Percentiles rank a stretch among this genome's conserved stretches.
Evolutionary conservation across 2,888 invertebrate species (phyloP).

Genomic region (Scaptomyza flava): DNA sequence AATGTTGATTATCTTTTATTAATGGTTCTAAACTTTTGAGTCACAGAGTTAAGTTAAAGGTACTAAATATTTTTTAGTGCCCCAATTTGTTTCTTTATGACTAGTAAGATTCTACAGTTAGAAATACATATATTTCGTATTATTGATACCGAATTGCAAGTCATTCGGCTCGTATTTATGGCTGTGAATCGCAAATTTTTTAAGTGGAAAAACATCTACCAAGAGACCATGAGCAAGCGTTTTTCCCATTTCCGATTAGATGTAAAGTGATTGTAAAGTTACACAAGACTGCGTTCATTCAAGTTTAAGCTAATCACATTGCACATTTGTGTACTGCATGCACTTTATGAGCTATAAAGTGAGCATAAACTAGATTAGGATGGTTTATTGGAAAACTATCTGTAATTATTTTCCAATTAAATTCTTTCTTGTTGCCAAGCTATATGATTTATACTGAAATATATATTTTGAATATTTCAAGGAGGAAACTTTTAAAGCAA

Average conservation of each 20-base stretch:
- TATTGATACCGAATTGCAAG: constrained; percentile 32
- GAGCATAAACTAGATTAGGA: neutral
- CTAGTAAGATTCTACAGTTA: neutral
- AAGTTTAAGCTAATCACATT: neutral
- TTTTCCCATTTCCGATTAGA: constrained; percentile 32
- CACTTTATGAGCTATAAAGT: neutral
- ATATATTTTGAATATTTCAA: no score
- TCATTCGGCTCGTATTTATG: constrained; percentile 38
- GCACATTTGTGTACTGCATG: neutral
- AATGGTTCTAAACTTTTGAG: neutral
- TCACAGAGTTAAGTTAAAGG: neutral
- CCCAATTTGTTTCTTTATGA: constrained; percentile 23
- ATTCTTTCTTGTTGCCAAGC: no score
- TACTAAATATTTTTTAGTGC: constrained; percentile 3
- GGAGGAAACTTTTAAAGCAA: no score
- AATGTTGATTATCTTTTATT: neutral
- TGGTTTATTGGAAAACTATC: neutral
- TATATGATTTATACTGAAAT: no score
- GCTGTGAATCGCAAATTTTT: constrained; percentile 26
- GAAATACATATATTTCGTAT: constrained; percentile 19
- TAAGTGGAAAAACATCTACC: constrained; percentile 13
- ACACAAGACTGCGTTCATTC: constrained; percentile 9
- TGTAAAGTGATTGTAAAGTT: constrained; percentile 41
- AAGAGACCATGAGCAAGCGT: constrained; percentile 30
- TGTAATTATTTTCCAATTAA: no score